Conservation (phyloP, 2,113 vertebrate genomes). For the Emberiza fucata region DNA sequence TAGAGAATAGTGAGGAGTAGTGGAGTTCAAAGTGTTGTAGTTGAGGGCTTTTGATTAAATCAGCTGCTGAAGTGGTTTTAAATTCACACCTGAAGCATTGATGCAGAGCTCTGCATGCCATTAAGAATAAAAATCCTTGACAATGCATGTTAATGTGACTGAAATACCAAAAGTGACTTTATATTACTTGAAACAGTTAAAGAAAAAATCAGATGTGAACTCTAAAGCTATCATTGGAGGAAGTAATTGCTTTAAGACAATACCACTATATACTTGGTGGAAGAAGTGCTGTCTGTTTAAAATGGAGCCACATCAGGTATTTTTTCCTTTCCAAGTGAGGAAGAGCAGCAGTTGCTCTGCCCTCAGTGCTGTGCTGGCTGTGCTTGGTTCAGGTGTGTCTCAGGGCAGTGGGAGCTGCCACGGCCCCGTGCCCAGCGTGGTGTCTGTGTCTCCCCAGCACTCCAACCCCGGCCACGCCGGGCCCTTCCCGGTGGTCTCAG, state of each 20-base stretch:
- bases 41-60: neutral
- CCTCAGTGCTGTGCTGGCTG: neutral
- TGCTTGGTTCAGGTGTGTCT: neutral
- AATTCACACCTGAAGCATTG: slow-evolving; percentile 6
- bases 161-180: neutral
- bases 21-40: neutral
- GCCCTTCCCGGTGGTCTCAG: slow-evolving; percentile 93
- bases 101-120: neutral
- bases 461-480: slow-evolving; percentile 97
- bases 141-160: neutral
- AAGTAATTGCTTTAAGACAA: neutral
- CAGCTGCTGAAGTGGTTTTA: neutral
- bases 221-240: neutral
- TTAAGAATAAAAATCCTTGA: neutral
- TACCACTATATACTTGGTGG: neutral
- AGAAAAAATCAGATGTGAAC: neutral
- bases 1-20: neutral
- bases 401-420: accelerated
- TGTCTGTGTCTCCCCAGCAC: slow-evolving; percentile 80
- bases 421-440: neutral
- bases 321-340: neutral
- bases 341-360: neutral
- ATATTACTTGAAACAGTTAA: neutral
- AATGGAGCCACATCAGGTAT: neutral
- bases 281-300: neutral